These are phyloP conservation scores for Geodia barretti DNA, from an alignment of 37 sponge, comb jelly and placozoan species.

Conservation along the genomic window DNA sequence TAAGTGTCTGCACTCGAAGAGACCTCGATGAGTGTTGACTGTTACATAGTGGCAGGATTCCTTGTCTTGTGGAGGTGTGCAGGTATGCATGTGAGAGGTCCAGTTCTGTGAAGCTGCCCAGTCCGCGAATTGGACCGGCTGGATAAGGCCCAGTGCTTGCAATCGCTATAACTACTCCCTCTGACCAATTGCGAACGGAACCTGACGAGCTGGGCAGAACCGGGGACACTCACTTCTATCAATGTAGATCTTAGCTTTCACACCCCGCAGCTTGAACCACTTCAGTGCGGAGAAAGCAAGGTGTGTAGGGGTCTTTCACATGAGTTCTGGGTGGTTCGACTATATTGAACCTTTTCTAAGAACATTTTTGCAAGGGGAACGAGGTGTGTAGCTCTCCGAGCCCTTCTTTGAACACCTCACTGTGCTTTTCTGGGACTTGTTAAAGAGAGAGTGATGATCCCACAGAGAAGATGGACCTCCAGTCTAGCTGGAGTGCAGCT, in stretches of 20 bases:
- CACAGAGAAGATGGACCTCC: slow-evolving; percentile 14
- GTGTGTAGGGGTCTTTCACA: too few species aligned
- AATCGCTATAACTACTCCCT: slow-evolving; percentile 28
- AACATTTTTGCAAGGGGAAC: too few species aligned
- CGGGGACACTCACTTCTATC: background rate
- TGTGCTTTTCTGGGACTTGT: background rate
- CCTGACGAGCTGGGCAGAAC: slow-evolving; percentile 27
- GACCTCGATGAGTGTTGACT: slow-evolving; percentile 63
- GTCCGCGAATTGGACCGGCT: too few species aligned
- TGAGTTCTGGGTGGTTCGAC: too few species aligned
- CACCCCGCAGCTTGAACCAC: too few species aligned
- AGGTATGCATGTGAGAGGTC: slow-evolving; percentile 62
- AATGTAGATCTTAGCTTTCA: background rate
- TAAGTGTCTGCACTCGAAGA: slow-evolving; percentile 43
- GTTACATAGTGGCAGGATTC: slow-evolving; percentile 31
- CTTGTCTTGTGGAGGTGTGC: slow-evolving; percentile 27
- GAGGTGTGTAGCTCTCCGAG: background rate
- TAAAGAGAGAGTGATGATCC: background rate
- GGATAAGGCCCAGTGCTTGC: too few species aligned
- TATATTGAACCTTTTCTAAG: too few species aligned
- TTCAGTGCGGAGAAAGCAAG: too few species aligned
- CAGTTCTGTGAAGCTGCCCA: slow-evolving; percentile 51
- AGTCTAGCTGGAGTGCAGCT: slow-evolving; percentile 21
- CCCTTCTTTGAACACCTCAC: background rate
- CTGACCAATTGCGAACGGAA: slow-evolving; percentile 33